phyloP scores from a whole-genome alignment of 2,888 invertebrate genomes.

The Cheilosia grossa region DNA sequence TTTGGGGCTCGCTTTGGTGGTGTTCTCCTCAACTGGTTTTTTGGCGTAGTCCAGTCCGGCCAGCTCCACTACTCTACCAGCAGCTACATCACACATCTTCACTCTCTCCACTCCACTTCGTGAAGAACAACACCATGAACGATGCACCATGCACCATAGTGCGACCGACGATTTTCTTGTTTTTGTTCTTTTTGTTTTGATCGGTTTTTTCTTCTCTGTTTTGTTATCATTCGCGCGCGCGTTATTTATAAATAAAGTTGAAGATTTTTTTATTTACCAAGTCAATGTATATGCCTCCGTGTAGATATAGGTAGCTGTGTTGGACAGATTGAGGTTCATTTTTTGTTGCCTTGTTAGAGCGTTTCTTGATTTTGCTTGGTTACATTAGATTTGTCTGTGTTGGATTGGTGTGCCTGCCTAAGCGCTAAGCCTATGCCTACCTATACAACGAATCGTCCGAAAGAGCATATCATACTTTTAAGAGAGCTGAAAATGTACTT shows the following conservation, averaged over 20 bases:
- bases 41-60: conserved; percentile 61
- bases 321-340: neutral
- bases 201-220: conserved; percentile 74
- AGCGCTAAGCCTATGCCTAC: neutral
- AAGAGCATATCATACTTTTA: conserved; percentile 2
- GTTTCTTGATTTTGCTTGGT: conserved; percentile 10
- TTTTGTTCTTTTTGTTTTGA: conserved; percentile 74
- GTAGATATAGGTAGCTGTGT: neutral
- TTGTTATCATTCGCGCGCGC: conserved; percentile 73
- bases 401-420: too few relatives aligned
- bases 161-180: conserved; percentile 64
- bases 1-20: conserved; percentile 32
- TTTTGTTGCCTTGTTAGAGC: conserved; percentile 9
- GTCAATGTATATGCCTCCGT: neutral
- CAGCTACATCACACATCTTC: neutral
- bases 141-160: too few relatives aligned
- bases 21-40: conserved; percentile 64
- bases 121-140: neutral
- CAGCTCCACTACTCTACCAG: conserved; percentile 1
- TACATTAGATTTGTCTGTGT: neutral
- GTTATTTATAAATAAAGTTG: conserved; percentile 66
- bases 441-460: neutral
- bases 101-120: neutral
- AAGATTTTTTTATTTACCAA: conserved; percentile 30
- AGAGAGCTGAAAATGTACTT: neutral